Percentiles rank a stretch among this genome's conserved stretches.
Evolutionary conservation across 2,797 vertebrate genomes (phyloP).

Genomic region (Dallia pectoralis): DNA sequence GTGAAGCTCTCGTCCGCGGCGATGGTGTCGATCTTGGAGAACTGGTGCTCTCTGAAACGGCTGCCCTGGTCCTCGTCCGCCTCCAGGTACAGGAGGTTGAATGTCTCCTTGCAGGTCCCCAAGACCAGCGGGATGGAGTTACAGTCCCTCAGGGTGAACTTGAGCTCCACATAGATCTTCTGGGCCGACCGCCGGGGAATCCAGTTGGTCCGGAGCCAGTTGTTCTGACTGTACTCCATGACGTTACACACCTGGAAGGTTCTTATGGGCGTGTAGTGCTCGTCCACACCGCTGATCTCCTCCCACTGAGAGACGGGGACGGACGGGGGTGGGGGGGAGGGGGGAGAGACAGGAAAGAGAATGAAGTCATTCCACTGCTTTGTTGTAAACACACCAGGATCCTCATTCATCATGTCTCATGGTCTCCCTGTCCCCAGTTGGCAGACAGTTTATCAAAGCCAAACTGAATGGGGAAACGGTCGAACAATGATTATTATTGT

Average conservation of each 20-base stretch:
- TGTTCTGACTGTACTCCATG: conserved; percentile 98
- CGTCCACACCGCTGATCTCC: conserved; percentile 97
- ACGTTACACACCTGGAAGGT: conserved; percentile 99
- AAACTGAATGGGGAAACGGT: conserved; percentile 66
- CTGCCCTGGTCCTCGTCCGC: conserved; percentile 89
- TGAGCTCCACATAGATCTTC: conserved; percentile 97
- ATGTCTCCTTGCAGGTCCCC: conserved; percentile 98
- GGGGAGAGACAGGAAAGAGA: conserved; percentile 48
- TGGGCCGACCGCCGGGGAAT: conserved; percentile 92
- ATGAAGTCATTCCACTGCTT: conserved; percentile 68
- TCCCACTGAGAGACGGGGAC: conserved; percentile 84
- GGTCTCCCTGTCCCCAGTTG: conserved; percentile 52
- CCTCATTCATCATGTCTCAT: conserved; percentile 69
- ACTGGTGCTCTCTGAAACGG: conserved; percentile 93
- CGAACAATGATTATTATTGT: conserved; percentile 66
- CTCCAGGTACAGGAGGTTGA: conserved; percentile 96
- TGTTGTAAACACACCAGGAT: conserved; percentile 60
- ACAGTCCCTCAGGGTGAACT: conserved; percentile 96
- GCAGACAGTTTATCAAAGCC: conserved; percentile 56
- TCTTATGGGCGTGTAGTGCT: conserved; percentile 95
- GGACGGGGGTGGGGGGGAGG: not conserved
- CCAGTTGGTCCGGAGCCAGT: conserved; percentile 98
- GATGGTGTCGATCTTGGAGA: conserved; percentile 96
- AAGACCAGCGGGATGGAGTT: conserved; percentile 95
- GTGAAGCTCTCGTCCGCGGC: conserved; percentile 98